Evolutionary conservation across 1,140 invertebrate genomes (phyloP).

Genomic region (Potamilus streckersoni): DNA sequence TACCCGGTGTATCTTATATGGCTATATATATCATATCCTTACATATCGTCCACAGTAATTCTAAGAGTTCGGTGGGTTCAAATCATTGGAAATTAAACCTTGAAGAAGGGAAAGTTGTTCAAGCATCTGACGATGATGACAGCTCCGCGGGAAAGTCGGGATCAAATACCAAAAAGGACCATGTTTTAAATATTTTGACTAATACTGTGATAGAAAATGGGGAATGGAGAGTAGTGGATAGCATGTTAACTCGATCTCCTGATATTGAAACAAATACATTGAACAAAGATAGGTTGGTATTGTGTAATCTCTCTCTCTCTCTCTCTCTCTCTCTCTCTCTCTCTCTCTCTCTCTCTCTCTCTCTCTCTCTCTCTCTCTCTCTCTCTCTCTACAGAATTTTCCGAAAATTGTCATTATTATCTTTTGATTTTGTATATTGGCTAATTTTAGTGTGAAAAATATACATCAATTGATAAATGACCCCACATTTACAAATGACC

Average conservation of each 20-base stretch:
- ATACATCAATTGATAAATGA: no score
- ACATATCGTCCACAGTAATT: constrained; percentile 79
- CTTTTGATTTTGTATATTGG: no score
- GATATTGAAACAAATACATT: no score
- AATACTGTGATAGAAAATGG: constrained; percentile 68
- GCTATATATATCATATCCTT: constrained; percentile 71
- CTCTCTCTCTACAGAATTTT: no score
- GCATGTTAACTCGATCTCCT: no score
- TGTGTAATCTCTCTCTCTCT: not conserved
- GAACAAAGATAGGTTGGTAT: no score
- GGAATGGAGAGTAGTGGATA: constrained; percentile 45
- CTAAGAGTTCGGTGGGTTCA: constrained; percentile 74
- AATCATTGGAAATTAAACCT: constrained; percentile 78
- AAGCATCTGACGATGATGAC: constrained; percentile 56
- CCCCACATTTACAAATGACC: no score
- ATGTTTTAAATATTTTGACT: constrained; percentile 60
- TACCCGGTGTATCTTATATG: constrained; percentile 65
- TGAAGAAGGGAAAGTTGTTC: constrained; percentile 77
- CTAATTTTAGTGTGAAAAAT: no score
- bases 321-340: constrained; percentile 6
- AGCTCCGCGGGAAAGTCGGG: constrained; percentile 34
- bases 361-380: no score
- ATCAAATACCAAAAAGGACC: constrained; percentile 37
- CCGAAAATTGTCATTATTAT: no score
- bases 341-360: not conserved